These are phyloP conservation scores for Platichthys flesus DNA, from an alignment of 2,113 vertebrate species.

Conservation along the genomic window DNA sequence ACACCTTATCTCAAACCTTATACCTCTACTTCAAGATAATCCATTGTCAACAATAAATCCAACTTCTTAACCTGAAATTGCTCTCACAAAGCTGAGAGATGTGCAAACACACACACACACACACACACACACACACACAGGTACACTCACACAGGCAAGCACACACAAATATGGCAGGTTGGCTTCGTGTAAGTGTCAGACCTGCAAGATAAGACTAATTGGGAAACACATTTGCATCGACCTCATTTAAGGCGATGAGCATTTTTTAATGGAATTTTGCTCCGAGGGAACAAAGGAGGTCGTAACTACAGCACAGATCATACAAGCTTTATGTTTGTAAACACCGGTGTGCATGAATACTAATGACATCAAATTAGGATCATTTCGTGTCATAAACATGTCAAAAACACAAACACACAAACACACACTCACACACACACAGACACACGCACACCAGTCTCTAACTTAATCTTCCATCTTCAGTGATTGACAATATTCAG, in stretches of 20 bases:
- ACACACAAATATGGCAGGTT: not conserved
- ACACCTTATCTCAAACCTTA: slow-evolving; percentile 5
- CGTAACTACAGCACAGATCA: slow-evolving; percentile 25
- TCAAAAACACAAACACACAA: slow-evolving; percentile 7
- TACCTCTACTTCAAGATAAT: slow-evolving; percentile 27
- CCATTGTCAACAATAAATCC: slow-evolving; percentile 39
- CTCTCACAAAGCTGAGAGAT: not conserved
- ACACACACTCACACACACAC: not conserved
- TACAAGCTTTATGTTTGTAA: slow-evolving; percentile 35
- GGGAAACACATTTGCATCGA: slow-evolving; percentile 43
- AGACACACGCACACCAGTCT: not conserved
- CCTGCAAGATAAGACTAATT: slow-evolving; percentile 56
- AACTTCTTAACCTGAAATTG: slow-evolving; percentile 21
- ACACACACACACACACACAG: not conserved
- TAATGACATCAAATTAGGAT: slow-evolving; percentile 37
- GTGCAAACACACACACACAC: not conserved
- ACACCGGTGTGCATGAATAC: slow-evolving; percentile 22
- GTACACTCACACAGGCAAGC: not conserved
- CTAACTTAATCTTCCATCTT: slow-evolving; percentile 18
- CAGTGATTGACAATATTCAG: slow-evolving; percentile 36
- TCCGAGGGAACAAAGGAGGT: slow-evolving; percentile 40
- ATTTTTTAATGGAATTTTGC: slow-evolving; percentile 42
- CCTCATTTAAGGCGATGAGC: slow-evolving; percentile 45
- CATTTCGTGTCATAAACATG: slow-evolving; percentile 20
- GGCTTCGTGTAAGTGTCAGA: slow-evolving; percentile 33